Evolutionary conservation across 2,888 invertebrate genomes (phyloP).

Genomic region (Chydorus sphaericus): DNA sequence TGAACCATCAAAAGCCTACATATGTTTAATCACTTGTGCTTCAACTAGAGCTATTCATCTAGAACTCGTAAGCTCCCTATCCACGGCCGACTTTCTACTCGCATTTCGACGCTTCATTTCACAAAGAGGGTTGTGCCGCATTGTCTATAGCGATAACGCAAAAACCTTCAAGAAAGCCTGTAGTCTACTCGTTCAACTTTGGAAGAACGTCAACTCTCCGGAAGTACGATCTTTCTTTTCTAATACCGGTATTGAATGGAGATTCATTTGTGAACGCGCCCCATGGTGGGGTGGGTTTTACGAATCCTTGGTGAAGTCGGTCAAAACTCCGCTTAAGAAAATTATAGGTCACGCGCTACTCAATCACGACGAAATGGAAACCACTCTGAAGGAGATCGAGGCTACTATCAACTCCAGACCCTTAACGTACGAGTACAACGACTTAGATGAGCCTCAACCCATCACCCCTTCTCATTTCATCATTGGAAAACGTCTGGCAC

Average conservation of each 20-base stretch:
- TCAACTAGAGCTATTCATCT: slow-evolving; percentile 9
- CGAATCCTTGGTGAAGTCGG: slow-evolving; percentile 11
- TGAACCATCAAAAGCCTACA: too few relatives aligned
- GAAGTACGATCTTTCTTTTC: background rate
- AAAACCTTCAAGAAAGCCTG: slow-evolving; percentile 11
- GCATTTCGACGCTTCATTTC: slow-evolving; percentile 10
- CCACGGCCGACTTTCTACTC: slow-evolving; percentile 4
- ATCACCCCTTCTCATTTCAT: slow-evolving; percentile 7
- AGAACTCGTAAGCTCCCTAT: slow-evolving; percentile 8
- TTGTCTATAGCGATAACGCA: slow-evolving; percentile 12
- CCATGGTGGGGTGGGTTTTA: slow-evolving; percentile 16
- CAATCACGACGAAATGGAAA: background rate
- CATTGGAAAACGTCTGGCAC: slow-evolving; percentile 6
- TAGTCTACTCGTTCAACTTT: background rate
- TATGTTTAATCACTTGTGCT: slow-evolving; percentile 3
- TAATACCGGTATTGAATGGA: slow-evolving; percentile 8
- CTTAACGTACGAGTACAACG: background rate
- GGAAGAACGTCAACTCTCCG: background rate
- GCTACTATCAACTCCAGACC: background rate
- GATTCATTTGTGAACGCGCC: slow-evolving; percentile 13
- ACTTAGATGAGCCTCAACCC: background rate
- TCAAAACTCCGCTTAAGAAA: background rate
- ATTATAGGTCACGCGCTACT: background rate
- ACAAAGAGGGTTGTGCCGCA: background rate
- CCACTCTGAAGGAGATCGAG: slow-evolving; percentile 3